Base-by-base conservation (phyloP, 1,140 invertebrate species). In the Drosophila tani region DNA sequence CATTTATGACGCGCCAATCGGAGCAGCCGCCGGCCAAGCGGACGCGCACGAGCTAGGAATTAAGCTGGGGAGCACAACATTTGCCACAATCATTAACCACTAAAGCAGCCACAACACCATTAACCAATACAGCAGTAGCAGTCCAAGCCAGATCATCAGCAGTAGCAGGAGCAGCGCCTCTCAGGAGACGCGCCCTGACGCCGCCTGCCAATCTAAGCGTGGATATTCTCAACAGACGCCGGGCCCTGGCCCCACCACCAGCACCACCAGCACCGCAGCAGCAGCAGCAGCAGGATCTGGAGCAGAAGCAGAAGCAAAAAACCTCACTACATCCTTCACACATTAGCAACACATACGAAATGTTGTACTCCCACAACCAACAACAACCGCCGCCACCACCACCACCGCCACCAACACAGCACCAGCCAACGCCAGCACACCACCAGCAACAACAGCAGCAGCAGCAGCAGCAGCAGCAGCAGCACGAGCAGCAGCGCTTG, bases 1-100 rank as follows among this genome's bases (percentile, higher is more conserved):
- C 96, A 88, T 97, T 97, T 93, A 96, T 97, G 95, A 94, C 97
- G 90, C 82, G 91, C 68, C 91, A 92, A 51, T 82, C 91, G 75
- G 91, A 93, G 76, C 82, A 92, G 79, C 91, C 88, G 70, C 87
- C 91, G 29, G 76, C 87, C 35, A 93, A 93, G 55, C 76, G 92
- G n/a, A 74, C 92, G 64, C 84, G 92, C 47, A 86, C 92, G 57
- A 93, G 92, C 92, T 93, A 93, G 92, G 92, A 93, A 90, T 85
- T 91, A 92, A 91, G 88, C 81, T 92, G 88, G 92, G 92, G 92
- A 92, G 91, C 82, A 92, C 92, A 92, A 88, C 91, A 92, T 90
- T 80, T 82, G 73, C 67, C 88, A 79, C 69, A 62, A 65, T 50
- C 76, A 75, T 59, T 64, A 66, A 58, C 59, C 68, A 41, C 62